These are phyloP conservation scores for Cecropterus lyciades DNA, from an alignment of 1,140 invertebrate species.

Conservation along the genomic window DNA sequence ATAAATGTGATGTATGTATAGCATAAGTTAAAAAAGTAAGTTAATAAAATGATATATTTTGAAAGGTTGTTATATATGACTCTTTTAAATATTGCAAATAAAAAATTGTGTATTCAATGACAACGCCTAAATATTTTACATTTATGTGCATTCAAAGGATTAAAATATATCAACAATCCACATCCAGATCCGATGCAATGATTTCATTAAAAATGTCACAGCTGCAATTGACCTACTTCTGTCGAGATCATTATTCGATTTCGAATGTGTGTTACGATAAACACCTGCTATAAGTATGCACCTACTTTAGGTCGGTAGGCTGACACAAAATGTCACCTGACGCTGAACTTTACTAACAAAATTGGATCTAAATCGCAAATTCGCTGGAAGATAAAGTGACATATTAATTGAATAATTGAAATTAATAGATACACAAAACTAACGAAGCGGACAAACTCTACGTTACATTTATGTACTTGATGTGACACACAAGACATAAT, in stretches of 20 bases:
- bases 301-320: not conserved
- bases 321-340: constrained; percentile 17
- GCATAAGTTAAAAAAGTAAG: too few species aligned
- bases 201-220: constrained; percentile 23
- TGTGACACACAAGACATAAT: too few species aligned
- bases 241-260: constrained; percentile 5
- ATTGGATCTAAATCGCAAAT: not conserved
- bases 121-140: not conserved
- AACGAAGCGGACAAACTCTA: too few species aligned
- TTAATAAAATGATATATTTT: too few species aligned
- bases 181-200: constrained; percentile 6
- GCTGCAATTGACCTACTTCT: constrained; percentile 21
- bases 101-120: too few species aligned
- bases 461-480: too few species aligned
- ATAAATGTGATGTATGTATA: too few species aligned
- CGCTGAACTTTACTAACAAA: not conserved
- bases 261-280: constrained; percentile 6
- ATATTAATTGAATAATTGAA: too few species aligned
- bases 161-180: constrained; percentile 4
- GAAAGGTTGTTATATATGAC: too few species aligned
- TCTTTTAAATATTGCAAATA: too few species aligned
- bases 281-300: constrained; percentile 3
- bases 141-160: constrained; percentile 6
- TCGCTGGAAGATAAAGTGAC: too few species aligned
- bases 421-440: too few species aligned